Base-by-base conservation (phyloP, 2,797 vertebrate species). In the Gouania willdenowi region DNA sequence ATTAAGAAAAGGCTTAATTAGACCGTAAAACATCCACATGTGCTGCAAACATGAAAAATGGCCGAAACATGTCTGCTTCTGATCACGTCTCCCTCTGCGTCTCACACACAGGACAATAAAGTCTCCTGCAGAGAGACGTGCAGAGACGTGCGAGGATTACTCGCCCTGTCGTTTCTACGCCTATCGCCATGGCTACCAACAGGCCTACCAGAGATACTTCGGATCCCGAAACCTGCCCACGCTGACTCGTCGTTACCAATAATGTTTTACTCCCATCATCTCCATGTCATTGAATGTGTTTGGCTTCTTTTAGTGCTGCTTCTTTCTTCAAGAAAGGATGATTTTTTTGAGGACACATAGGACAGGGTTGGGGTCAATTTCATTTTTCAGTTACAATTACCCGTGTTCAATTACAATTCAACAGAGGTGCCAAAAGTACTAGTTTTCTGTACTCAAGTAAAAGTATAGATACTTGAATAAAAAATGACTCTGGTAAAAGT, bases 71-170 rank as follows among this genome's bases (percentile, higher is more conserved):
- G 19, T 23, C 5, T 13, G 37, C 19, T 33, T 29, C 12, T 39
- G 18, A 37, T 41, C 37, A 40, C 15, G 20, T 6, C 1, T 4
- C 4, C 6, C 13, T 31, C 17, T 6, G 22, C 13, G 10, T 5
- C 25, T 17, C 12, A 7, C 10, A 5, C 54, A 23, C 74, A 94
- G 93, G 78, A 41, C 65, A 44, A 56, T 83, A n/a, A 98, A 95
- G 79, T 71, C 85, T 0, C 63, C 53, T 1, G 62, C 75, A 0
- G 95, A 98, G 81, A 44, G 50, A 3, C 91, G 84, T 27, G 77
- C 91, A 2, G 94, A 98, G 84, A 84, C 69, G 33, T 98, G 95
- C 0, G 95, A 98, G 52, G 91, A 94, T 50, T 90, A 78, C 62
- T 66, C 59, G 1, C 89, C 88, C 1, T 98, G 95, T 0, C 91